Conservation (phyloP, 1,140 invertebrate genomes). For the Orussus abietinus region DNA sequence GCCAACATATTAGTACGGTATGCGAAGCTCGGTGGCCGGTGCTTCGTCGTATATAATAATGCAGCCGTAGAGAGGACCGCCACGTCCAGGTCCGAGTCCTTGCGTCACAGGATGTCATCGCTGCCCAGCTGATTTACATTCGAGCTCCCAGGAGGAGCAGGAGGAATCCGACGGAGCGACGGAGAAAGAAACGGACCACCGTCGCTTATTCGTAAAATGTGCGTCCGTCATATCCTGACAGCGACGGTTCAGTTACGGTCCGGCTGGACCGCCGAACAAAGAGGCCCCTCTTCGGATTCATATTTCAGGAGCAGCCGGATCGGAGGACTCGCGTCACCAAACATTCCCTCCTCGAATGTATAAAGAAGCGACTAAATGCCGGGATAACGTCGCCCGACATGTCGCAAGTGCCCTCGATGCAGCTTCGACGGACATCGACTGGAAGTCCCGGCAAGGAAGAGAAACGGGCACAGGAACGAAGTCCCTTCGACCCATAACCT, state of each 20-base stretch:
- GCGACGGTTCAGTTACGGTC: conserved; percentile 21
- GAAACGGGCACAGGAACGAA: too few species aligned
- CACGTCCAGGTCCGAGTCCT: conserved; percentile 17
- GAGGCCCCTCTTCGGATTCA: too few species aligned
- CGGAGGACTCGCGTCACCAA: too few species aligned
- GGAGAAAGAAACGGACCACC: conserved; percentile 15
- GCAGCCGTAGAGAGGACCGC: conserved; percentile 6
- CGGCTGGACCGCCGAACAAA: too few species aligned
- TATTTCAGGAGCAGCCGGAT: too few species aligned
- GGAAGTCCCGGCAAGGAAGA: too few species aligned
- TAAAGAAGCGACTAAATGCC: too few species aligned
- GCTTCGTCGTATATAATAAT: conserved; percentile 27
- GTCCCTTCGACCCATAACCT: too few species aligned
- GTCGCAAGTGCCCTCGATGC: too few species aligned
- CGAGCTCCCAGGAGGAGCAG: conserved; percentile 4
- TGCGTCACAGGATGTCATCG: conserved; percentile 39
- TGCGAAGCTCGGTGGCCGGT: conserved; percentile 21
- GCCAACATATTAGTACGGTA: conserved; percentile 43
- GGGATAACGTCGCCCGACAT: too few species aligned
- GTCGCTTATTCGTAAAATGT: conserved; percentile 37
- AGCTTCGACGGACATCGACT: too few species aligned
- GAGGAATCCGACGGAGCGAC: conserved; percentile 11
- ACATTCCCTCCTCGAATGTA: too few species aligned
- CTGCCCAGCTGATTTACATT: conserved; percentile 35
- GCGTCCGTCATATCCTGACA: conserved; percentile 33